Base-by-base conservation (phyloP, 2,888 invertebrate species). In the Tholera decimalis region DNA sequence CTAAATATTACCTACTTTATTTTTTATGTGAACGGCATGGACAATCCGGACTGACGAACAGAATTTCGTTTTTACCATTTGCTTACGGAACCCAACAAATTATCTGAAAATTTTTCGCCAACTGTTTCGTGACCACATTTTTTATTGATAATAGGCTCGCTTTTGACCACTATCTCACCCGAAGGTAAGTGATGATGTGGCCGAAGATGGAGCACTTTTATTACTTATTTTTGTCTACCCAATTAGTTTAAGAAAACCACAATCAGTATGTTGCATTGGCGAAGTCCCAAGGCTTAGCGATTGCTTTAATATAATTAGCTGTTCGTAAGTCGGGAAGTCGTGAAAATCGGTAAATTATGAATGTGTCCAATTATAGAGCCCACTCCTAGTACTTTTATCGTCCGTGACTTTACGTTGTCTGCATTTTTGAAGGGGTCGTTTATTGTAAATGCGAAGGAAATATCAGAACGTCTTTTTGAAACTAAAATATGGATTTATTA, bases 221-320 rank as follows among this genome's bases (percentile, higher is more conserved):
- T n/a, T 20, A 1, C 13, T 44, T 33, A 22, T n/a, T 39, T 33
- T 49, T 46, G n/a, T 47, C 8, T 47, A 1, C 1, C 7, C 18
- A 67, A 61, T 61, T 57, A 68, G 28, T 11, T 53, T 11, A 46
- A 47, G 43, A 56, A 43, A 13, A 39, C 20, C 15, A 18, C 44
- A 35, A 44, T 46, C 41, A 39, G 75, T 80, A 47, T 77, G 54
- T 67, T 51, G 22, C 49, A 26, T 53, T 43, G 41, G 46, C 46
- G 13, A 64, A 51, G 11, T 54, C 62, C 78, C 80, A 77, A 75
- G 81, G 65, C 80, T 73, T 72, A 58, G 59, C 66, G 69, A 76
- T 83, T 79, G 72, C 77, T 83, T 78, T 83, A 83, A 84, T 79
- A 84, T 80, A 83, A 85, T 85, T 84, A 85, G 80, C 79, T 68